Conservation (phyloP, 2,888 invertebrate species). For the Rhagonycha lutea region DNA sequence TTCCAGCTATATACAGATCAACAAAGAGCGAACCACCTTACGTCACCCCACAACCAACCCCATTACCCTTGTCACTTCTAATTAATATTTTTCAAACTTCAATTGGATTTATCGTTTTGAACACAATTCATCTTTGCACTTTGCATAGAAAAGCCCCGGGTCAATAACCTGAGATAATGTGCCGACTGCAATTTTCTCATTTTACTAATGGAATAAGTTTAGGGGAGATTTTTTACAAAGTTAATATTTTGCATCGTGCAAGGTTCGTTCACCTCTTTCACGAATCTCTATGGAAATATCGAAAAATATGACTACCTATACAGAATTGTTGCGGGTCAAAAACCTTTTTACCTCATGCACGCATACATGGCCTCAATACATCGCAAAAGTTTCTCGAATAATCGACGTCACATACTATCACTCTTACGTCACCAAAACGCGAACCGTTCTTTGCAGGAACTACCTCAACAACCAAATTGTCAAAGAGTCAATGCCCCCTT, state of each 20-base stretch:
- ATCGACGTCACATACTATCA: constrained; percentile 48
- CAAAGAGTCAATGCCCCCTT: constrained; percentile 44
- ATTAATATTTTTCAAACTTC: neutral
- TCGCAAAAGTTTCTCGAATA: constrained; percentile 46
- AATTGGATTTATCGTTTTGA: neutral
- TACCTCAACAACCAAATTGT: constrained; percentile 41
- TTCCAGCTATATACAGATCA: neutral
- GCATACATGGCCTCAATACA: constrained; percentile 40
- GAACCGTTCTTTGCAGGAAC: constrained; percentile 39
- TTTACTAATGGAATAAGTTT: constrained; percentile 2
- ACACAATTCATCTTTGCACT: neutral
- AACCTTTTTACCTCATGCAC: constrained; percentile 59
- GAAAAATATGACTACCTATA: neutral
- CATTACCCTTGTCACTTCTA: neutral
- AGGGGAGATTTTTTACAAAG: constrained; percentile 1
- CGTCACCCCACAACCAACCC: constrained; percentile 10
- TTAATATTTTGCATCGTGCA: constrained; percentile 20
- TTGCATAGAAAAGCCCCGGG: neutral
- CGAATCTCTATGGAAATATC: neutral
- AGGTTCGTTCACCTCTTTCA: constrained; percentile 33
- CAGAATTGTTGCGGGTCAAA: constrained; percentile 44
- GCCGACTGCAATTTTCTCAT: neutral
- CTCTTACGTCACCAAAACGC: constrained; percentile 47
- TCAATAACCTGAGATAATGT: neutral
- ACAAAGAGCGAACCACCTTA: constrained; percentile 10